phyloP scores from a whole-genome alignment of 2,113 vertebrate species.

The Mionectes macconnelli region DNA sequence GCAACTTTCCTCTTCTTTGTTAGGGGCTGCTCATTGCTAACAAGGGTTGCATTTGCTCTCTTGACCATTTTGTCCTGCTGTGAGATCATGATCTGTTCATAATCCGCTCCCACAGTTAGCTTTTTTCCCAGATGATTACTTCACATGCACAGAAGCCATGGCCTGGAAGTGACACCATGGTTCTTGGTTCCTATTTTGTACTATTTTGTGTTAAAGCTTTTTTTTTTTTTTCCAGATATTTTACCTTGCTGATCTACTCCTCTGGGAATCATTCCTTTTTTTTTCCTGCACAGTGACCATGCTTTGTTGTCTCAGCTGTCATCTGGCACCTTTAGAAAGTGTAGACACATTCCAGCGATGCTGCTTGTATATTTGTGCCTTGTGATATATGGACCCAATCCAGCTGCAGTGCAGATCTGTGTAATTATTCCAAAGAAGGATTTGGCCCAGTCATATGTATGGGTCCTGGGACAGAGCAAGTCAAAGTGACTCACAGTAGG shows the following conservation, averaged over 20 bases:
- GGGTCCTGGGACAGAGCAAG: not conserved
- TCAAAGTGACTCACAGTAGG: not conserved
- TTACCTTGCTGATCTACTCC: not conserved
- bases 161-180: not conserved
- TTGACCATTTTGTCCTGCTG: not conserved
- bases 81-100: not conserved
- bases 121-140: not conserved
- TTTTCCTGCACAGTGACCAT: not conserved
- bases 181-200: not conserved
- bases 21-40: not conserved
- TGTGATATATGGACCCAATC: not conserved
- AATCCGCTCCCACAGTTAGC: not conserved
- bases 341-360: not conserved
- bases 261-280: not conserved
- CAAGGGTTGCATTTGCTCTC: not conserved
- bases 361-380: not conserved
- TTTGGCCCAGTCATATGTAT: not conserved
- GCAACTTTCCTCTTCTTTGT: not conserved
- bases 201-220: not conserved
- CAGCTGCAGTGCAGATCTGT: not conserved
- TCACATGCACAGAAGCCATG: not conserved
- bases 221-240: fast-evolving
- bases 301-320: not conserved
- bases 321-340: not conserved
- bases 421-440: not conserved